Evolutionary conservation across 2,888 invertebrate genomes (phyloP), one percentile per base, ranked within the genome.

Genomic region (Drosophila koepferae): DNA sequence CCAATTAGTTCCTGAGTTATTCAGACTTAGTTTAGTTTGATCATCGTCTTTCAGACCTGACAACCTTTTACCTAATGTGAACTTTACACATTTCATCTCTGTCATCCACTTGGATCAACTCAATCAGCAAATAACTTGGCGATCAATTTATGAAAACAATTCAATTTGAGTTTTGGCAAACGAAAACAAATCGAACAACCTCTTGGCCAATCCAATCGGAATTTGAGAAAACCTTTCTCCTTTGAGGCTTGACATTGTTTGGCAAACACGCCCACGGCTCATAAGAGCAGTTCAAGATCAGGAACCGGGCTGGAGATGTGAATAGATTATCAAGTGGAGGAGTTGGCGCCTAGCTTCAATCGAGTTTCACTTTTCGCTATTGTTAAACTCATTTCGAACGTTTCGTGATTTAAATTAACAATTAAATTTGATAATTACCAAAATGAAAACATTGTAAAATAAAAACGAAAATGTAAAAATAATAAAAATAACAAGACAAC

Each of bases 371-470:
- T 86, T 86, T 86, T 80, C 49, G 63, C 55, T 69, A 74, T 77
- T 77, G 77, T 77, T 74, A 60, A 49, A 55, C 58, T 34, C 53
- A 41, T 51, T 54, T 62, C 36, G 51, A 3, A 14, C 6, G 40
- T 58, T 54, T 73, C 67, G 61, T 76, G 74, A 66, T 83, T 80
- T 75, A 86, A 84, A 84, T 84, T 82, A 83, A 84, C 86, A 86
- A 84, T 86, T 81, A 83, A 69, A 66, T 62, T 81, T 34, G 86
- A 69, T 86, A 86, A 84, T 84, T 86, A 84, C 83, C 84, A 83
- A 83, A 80, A 79, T 65, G 79, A 74, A 76, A 82, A 78, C 66
- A 73, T 43, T 60, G 44, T 56, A 73, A 60, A 62, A 54, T 41
- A 62, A 51, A 58, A 66, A 68, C 8, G 0, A 46, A 16, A 28